phyloP scores from a whole-genome alignment of 1,140 invertebrate species.

The Liolophura sinensis region DNA sequence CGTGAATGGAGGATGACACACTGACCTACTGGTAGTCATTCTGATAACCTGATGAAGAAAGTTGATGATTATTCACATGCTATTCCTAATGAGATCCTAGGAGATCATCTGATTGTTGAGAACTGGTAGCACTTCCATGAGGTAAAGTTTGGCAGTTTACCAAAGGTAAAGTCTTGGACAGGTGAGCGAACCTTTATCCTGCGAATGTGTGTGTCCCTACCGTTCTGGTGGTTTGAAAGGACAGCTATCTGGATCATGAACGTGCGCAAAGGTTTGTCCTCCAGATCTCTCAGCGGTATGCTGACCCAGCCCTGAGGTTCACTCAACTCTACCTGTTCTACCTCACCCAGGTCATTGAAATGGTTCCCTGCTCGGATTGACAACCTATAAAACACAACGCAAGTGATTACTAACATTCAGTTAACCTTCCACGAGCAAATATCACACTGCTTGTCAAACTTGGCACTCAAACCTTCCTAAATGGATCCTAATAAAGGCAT shows the following conservation, averaged over 20 bases:
- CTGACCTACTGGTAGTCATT: too few species aligned
- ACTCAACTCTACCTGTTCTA: conserved; percentile 90
- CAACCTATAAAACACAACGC: conserved; percentile 68
- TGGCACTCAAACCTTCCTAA: too few species aligned
- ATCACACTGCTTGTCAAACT: too few species aligned
- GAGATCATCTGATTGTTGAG: too few species aligned
- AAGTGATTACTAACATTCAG: background rate
- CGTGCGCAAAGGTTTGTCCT: conserved; percentile 84
- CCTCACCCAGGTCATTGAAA: conserved; percentile 97
- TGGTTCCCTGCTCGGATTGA: conserved; percentile 93
- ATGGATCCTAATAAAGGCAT: too few species aligned
- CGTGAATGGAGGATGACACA: too few species aligned
- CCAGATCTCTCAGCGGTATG: conserved; percentile 81
- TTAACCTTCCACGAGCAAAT: too few species aligned
- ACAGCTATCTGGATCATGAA: conserved; percentile 86
- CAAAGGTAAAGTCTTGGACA: conserved; percentile 73
- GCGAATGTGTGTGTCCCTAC: conserved; percentile 95
- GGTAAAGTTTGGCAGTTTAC: conserved; percentile 76
- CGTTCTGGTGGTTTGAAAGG: conserved; percentile 98
- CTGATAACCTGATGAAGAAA: too few species aligned
- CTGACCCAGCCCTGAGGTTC: conserved; percentile 96
- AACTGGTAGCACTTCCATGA: too few species aligned
- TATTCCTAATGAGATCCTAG: too few species aligned
- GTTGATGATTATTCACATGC: too few species aligned
- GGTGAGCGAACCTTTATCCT: conserved; percentile 97